phyloP scores from a whole-genome alignment of 1,140 invertebrate species.

The Formica exsecta region DNA sequence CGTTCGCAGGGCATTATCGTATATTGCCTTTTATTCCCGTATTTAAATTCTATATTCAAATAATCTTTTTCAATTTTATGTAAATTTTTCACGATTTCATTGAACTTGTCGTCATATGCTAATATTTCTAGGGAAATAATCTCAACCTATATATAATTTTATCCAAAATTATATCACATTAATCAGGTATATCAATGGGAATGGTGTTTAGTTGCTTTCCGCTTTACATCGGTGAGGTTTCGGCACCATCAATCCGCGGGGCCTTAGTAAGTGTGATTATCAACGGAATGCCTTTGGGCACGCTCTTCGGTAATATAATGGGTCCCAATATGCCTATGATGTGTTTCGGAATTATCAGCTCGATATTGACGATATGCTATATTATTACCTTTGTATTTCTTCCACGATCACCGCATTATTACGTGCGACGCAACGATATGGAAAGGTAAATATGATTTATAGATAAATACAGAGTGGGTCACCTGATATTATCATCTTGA shows the following conservation, averaged over 20 bases:
- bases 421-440: slow-evolving; percentile 87
- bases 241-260: slow-evolving; percentile 89
- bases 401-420: slow-evolving; percentile 92
- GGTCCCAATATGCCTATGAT: slow-evolving; percentile 88
- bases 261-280: slow-evolving; percentile 88
- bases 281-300: slow-evolving; percentile 86
- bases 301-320: slow-evolving; percentile 89
- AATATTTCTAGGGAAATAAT: no score
- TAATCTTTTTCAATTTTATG: neutral
- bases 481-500: no score
- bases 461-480: no score
- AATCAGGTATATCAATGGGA: slow-evolving; percentile 79
- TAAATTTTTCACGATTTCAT: neutral
- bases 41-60: neutral
- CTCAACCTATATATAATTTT: neutral
- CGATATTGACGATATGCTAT: slow-evolving; percentile 87
- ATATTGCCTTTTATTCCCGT: neutral
- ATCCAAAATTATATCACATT: neutral
- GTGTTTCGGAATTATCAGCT: slow-evolving; percentile 87
- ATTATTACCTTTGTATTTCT: slow-evolving; percentile 89
- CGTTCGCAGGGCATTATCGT: neutral
- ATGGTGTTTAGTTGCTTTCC: slow-evolving; percentile 89
- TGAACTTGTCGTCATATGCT: no score
- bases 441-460: slow-evolving; percentile 73
- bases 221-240: slow-evolving; percentile 90